phyloP scores from a whole-genome alignment of 2,113 vertebrate genomes.

The Zosterops pallidus region DNA sequence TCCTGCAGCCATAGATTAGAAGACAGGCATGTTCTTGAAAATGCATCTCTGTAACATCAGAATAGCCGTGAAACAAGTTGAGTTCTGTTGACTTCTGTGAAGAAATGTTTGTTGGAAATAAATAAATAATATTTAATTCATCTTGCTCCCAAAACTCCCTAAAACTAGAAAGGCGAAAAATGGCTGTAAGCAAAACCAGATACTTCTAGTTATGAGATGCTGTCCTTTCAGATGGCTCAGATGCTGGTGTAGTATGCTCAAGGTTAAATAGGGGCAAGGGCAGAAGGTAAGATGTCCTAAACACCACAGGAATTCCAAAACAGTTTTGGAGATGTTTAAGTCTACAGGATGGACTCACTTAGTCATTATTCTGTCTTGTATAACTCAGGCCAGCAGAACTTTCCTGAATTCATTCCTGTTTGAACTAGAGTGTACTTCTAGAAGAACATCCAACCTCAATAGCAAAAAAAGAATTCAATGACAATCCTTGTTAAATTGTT shows the following conservation, averaged over 20 bases:
- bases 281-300: neutral
- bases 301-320: neutral
- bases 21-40: neutral
- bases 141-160: neutral
- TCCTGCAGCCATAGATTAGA: neutral
- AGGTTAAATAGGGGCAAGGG: neutral
- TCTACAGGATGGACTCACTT: neutral
- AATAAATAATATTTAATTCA: neutral
- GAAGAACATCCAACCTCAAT: constrained; percentile 37
- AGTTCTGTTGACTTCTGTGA: neutral
- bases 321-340: neutral
- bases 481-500: constrained; percentile 47
- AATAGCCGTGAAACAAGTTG: neutral
- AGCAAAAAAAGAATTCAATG: constrained; percentile 26
- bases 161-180: neutral
- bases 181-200: neutral
- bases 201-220: neutral
- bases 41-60: neutral
- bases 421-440: constrained; percentile 36
- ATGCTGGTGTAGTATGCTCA: neutral
- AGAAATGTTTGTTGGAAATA: neutral
- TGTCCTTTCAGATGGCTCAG: neutral
- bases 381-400: neutral
- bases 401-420: constrained; percentile 45
- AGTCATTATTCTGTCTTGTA: neutral